Evolutionary conservation across 2,888 invertebrate genomes (phyloP).

Genomic region (Ecdyonurus torrentis): DNA sequence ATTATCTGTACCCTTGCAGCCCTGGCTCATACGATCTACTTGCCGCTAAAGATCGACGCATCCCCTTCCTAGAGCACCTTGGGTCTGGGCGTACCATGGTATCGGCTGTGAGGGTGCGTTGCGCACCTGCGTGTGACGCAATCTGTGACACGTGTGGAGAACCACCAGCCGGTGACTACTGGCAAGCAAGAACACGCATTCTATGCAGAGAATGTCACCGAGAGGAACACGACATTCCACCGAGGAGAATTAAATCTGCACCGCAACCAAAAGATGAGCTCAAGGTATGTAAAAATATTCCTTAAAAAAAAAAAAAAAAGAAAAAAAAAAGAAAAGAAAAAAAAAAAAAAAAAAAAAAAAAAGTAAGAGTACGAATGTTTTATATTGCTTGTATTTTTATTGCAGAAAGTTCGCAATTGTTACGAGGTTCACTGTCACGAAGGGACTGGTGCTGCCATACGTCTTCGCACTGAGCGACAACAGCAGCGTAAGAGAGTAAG

Average conservation of each 20-base stretch:
- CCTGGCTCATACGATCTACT: constrained; percentile 2
- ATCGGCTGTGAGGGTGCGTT: constrained; percentile 28
- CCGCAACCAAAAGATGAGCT: neutral
- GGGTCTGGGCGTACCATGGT: constrained; percentile 16
- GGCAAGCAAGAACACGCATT: constrained; percentile 24
- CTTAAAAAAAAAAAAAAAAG: too few relatives aligned
- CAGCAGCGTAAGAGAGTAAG: constrained; percentile 20
- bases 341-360: too few relatives aligned
- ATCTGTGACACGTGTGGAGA: constrained; percentile 26
- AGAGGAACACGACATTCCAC: neutral
- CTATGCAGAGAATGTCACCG: neutral
- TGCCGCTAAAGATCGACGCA: neutral
- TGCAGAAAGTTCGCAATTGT: constrained; percentile 27
- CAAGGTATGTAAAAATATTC: too few relatives aligned
- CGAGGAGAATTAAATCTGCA: constrained; percentile 4
- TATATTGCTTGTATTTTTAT: too few relatives aligned
- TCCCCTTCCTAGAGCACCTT: constrained; percentile 6
- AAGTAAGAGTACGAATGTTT: too few relatives aligned
- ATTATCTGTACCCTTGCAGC: neutral
- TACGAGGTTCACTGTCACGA: constrained; percentile 25
- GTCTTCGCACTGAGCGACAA: constrained; percentile 13
- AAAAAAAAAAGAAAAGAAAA: too few relatives aligned
- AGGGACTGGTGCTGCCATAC: constrained; percentile 22
- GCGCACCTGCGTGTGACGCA: constrained; percentile 25
- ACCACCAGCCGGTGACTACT: constrained; percentile 30